Conservation (phyloP, 2,113 vertebrate species). For the Forbesichthys agassizii region DNA sequence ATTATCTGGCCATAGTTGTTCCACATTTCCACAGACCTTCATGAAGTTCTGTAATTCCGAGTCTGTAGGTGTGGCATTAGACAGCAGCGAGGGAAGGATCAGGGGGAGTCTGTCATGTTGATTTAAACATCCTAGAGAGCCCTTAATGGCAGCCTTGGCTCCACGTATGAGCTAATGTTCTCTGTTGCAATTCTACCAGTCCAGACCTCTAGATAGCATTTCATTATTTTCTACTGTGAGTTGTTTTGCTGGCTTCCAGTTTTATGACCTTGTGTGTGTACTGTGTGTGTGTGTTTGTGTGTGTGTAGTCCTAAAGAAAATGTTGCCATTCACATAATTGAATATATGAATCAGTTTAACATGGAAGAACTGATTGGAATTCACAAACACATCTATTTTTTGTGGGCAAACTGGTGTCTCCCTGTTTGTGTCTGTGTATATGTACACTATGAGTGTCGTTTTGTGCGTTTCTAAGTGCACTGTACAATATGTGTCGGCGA, state of each 20-base stretch:
- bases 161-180: not conserved
- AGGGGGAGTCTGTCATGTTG: conserved; percentile 6
- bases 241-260: not conserved
- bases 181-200: not conserved
- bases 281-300: not conserved
- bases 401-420: not conserved
- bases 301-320: not conserved
- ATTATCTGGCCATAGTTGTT: too few relatives aligned
- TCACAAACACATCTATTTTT: too few relatives aligned
- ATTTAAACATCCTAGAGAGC: conserved; percentile 6
- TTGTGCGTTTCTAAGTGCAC: not conserved
- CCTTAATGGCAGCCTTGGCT: conserved; percentile 15
- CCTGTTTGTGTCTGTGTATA: not conserved
- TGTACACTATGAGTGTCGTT: not conserved
- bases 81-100: conserved; percentile 6
- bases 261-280: not conserved
- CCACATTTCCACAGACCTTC: not conserved
- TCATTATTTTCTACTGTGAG: conserved; percentile 1
- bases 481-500: not conserved
- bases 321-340: not conserved
- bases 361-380: not conserved
- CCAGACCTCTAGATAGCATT: not conserved
- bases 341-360: conserved; percentile 1
- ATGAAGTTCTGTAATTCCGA: conserved; percentile 7
- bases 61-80: not conserved